Evolutionary conservation across 2,113 vertebrate genomes (phyloP), one percentile per base, ranked within the genome.

Genomic region (Cynoglossus semilaevis): DNA sequence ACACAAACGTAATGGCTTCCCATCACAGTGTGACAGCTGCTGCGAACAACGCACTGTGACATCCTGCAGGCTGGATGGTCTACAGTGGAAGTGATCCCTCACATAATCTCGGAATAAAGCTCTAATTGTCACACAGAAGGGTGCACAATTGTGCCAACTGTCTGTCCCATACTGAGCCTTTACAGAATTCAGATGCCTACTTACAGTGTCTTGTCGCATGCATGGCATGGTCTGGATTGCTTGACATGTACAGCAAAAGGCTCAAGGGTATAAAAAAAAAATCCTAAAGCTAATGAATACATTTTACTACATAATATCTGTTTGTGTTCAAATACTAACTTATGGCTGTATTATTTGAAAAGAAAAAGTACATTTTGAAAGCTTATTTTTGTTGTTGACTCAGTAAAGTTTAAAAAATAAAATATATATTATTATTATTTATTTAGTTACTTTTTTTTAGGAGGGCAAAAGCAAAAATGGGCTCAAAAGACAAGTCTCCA

Each of bases 1-100:
- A 75, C 80, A 82, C 51, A 60, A 85, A 86, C 67, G 67, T 64
- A 79, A 81, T 82, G 82, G 70, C 59, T 70, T 72, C 58, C 67
- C 57, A 41, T 82, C 77, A 46, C 70, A 61, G 74, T 52, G 51
- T 86, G 77, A 79, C 86, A 82, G 76, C 72, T 51, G 54, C 69
- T 60, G 47, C 13, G 34, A 59, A 68, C 72, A 45, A 69, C 57
- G 22, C 58, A 40, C 64, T 66, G 70, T 77, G 80, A 83, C 74
- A 83, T 80, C 82, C 72, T 58, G 72, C 76, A 17, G 80, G 70
- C 67, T 55, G 67, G 80, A 81, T 62, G 44, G 79, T 76, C 67
- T 74, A 63, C 54, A 74, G 51, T 63, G 51, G 45, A 70, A 76
- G 60, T 46, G 59, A 79, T 60, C 71, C 66, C 67, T 43, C 37